phyloP scores from a whole-genome alignment of 2,888 invertebrate genomes.

The Amaurobius ferox region DNA sequence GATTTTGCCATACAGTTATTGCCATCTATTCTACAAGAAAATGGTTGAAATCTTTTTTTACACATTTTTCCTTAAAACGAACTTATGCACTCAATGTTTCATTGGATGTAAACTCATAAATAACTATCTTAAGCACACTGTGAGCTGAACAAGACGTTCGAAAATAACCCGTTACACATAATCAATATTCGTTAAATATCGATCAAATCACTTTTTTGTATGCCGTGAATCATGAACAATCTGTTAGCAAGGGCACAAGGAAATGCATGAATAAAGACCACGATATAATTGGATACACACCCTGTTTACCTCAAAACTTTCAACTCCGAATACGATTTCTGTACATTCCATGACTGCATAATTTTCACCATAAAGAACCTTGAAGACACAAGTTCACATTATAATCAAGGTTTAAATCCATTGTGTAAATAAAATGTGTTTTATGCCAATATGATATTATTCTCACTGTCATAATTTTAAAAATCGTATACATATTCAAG shows the following conservation, averaged over 20 bases:
- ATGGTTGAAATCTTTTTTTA: not conserved
- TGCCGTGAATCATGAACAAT: not conserved
- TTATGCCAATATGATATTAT: constrained; percentile 2
- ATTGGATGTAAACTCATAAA: not conserved
- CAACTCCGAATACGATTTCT: not conserved
- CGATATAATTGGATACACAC: not conserved
- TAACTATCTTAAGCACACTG: not conserved
- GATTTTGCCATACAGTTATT: constrained; percentile 1
- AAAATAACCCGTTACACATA: not conserved
- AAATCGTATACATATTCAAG: no score
- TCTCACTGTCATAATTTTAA: no score
- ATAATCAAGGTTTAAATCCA: not conserved
- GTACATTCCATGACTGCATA: not conserved
- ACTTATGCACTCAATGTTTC: not conserved
- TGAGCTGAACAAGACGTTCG: not conserved
- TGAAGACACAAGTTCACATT: constrained; percentile 3
- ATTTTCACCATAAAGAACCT: not conserved
- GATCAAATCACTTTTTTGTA: not conserved
- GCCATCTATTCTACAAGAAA: not conserved
- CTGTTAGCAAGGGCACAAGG: not conserved
- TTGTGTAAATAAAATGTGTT: constrained; percentile 14
- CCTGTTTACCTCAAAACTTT: not conserved
- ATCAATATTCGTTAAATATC: not conserved
- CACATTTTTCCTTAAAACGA: not conserved
- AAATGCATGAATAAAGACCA: not conserved